Conservation (phyloP, 2,113 vertebrate genomes). For the Sylvietta virens region DNA sequence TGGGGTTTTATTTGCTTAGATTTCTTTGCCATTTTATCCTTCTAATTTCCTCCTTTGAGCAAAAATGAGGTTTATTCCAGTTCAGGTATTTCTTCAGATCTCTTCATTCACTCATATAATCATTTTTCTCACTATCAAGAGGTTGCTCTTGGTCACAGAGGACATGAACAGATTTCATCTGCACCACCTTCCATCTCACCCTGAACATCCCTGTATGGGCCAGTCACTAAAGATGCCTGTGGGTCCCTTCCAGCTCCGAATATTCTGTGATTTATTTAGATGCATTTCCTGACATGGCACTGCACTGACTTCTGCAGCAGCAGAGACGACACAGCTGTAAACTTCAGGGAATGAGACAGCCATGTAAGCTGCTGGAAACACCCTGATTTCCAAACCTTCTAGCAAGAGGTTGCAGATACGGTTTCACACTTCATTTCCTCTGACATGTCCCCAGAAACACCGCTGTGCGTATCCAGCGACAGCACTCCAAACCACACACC, state of each 20-base stretch:
- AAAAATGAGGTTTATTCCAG: neutral
- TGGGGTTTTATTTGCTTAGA: neutral
- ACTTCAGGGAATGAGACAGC: neutral
- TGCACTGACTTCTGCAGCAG: neutral
- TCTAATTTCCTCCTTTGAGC: neutral
- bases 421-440: slow-evolving; percentile 47
- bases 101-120: neutral
- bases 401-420: neutral
- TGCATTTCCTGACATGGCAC: neutral
- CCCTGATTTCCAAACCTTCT: neutral
- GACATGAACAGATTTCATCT: neutral
- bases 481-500: neutral
- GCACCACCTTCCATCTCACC: neutral
- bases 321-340: neutral
- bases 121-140: neutral
- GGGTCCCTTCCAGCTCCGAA: neutral
- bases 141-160: neutral
- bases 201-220: neutral
- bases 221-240: neutral
- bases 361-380: neutral
- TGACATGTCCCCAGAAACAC: slow-evolving; percentile 33
- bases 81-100: neutral
- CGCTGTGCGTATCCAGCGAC: neutral
- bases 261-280: neutral
- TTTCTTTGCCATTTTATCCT: neutral